Percentiles rank a stretch among this genome's conserved stretches.
These are phyloP conservation scores for Muntiacus muntjak DNA, from an alignment of 2,113 vertebrate genomes.

Conservation along the genomic window DNA sequence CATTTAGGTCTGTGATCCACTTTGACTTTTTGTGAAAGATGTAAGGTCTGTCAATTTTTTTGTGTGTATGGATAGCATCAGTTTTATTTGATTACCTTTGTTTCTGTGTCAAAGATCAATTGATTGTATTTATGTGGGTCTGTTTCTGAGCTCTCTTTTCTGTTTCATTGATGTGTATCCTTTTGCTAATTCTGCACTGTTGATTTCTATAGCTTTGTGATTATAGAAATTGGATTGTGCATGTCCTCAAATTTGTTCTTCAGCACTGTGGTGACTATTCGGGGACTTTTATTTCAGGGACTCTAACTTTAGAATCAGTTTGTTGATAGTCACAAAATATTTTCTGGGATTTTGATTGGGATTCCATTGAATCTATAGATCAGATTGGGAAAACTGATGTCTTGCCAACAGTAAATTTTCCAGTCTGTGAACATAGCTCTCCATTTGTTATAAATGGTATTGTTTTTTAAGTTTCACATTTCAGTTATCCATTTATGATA, in stretches of 20 bases:
- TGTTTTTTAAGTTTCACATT: not conserved
- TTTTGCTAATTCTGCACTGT: not conserved
- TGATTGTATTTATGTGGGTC: not conserved
- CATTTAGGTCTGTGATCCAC: not conserved
- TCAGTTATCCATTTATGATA: not conserved
- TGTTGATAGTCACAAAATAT: not conserved
- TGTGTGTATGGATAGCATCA: not conserved
- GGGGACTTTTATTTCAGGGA: not conserved
- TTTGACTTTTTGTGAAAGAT: not conserved
- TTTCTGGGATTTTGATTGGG: not conserved
- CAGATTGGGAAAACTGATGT: not conserved
- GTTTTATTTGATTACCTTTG: not conserved
- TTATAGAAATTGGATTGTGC: not conserved
- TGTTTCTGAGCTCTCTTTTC: not conserved
- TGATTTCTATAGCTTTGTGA: not conserved
- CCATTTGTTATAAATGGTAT: not conserved
- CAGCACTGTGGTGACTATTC: not conserved
- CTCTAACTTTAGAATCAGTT: constrained; percentile 15
- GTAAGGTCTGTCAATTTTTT: not conserved
- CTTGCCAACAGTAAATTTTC: not conserved
- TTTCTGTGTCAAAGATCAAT: not conserved
- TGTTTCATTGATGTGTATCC: not conserved
- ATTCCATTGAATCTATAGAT: not conserved
- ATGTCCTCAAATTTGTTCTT: not conserved
- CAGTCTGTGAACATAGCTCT: not conserved